These are phyloP conservation scores for Ferdinandea cuprea DNA, from an alignment of 2,888 invertebrate genomes.

Conservation along the genomic window DNA sequence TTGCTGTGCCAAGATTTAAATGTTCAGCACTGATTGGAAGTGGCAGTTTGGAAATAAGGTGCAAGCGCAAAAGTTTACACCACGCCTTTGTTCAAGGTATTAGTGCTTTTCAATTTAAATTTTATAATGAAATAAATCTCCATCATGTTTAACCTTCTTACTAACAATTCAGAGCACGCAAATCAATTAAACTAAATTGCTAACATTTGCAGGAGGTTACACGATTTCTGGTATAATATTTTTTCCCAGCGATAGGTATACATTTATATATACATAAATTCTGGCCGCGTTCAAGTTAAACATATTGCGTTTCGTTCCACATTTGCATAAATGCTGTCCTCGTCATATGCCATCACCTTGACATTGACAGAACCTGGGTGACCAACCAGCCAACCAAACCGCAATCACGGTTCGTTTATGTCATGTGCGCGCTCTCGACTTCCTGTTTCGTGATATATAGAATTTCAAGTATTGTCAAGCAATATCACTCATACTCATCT, in stretches of 20 bases:
- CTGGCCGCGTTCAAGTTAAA: slow-evolving; percentile 59
- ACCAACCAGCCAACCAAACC: slow-evolving; percentile 68
- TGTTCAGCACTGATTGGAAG: no score
- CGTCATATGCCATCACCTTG: slow-evolving; percentile 63
- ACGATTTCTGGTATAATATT: slow-evolving; percentile 26
- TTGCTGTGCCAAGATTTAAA: no score
- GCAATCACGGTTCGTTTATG: slow-evolving; percentile 40
- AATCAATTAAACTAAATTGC: background rate
- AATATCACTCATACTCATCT: background rate
- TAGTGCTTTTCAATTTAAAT: no score
- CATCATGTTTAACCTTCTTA: no score
- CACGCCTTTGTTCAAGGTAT: no score
- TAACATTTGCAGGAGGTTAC: slow-evolving; percentile 4
- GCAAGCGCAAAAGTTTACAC: no score
- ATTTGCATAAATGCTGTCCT: slow-evolving; percentile 53
- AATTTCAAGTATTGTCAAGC: slow-evolving; percentile 40
- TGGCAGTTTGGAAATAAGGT: no score
- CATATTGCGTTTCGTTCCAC: slow-evolving; percentile 20
- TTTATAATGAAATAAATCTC: no score
- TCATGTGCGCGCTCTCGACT: slow-evolving; percentile 40
- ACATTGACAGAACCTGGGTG: slow-evolving; percentile 72
- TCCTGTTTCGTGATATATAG: slow-evolving; percentile 63
- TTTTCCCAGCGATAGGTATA: background rate
- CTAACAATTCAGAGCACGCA: slow-evolving; percentile 18
- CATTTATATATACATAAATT: slow-evolving; percentile 31